These are phyloP conservation scores for Pimephales promelas DNA, from an alignment of 2,113 vertebrate species.

Conservation along the genomic window DNA sequence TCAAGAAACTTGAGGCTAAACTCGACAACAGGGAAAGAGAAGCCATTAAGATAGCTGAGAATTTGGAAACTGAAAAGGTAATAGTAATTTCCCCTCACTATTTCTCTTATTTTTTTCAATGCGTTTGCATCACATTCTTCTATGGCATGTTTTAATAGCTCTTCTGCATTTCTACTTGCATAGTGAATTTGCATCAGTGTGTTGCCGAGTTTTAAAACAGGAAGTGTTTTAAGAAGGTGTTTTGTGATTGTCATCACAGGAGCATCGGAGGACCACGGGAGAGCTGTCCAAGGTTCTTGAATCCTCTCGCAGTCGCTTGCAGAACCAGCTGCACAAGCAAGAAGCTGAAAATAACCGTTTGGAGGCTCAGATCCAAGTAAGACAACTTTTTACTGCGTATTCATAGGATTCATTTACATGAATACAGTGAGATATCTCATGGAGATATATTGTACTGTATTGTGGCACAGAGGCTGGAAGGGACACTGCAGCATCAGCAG, in stretches of 20 bases:
- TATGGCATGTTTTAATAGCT: background rate
- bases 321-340: conserved; percentile 79
- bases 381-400: background rate
- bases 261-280: conserved; percentile 75
- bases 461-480: conserved; percentile 79
- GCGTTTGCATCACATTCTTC: background rate
- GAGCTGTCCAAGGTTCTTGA: conserved; percentile 85
- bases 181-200: background rate
- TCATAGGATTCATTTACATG: background rate
- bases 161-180: background rate
- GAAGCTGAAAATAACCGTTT: conserved; percentile 83
- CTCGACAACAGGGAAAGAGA: conserved; percentile 84
- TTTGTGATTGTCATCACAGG: conserved; percentile 67
- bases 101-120: background rate
- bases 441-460: background rate
- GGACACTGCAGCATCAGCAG: conserved; percentile 75
- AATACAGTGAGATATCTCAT: background rate
- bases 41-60: conserved; percentile 74
- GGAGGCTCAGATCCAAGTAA: conserved; percentile 80
- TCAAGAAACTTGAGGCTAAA: conserved; percentile 80
- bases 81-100: background rate
- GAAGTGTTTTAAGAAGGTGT: background rate
- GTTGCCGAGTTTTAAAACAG: background rate
- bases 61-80: conserved; percentile 88
- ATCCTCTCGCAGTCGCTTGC: conserved; percentile 77